Percentiles rank a stretch among this genome's conserved stretches.
phyloP scores from a whole-genome alignment of 2,888 invertebrate genomes.

The Miltochrista miniata region DNA sequence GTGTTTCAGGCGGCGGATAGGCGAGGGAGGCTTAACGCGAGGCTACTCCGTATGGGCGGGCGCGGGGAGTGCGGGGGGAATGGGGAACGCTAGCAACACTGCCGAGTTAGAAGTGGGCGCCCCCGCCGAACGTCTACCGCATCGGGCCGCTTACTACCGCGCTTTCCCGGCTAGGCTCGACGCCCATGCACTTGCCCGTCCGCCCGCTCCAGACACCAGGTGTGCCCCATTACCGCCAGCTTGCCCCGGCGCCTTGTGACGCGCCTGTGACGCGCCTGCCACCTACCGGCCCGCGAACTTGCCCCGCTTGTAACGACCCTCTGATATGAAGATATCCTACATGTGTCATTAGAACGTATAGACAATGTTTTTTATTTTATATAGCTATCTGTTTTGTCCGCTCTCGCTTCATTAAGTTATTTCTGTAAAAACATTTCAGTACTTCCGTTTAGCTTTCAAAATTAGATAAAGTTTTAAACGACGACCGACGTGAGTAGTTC shows the following conservation, averaged over 20 bases:
- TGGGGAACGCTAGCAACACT: slow-evolving; percentile 78
- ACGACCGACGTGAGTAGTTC: background rate
- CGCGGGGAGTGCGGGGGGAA: slow-evolving; percentile 75
- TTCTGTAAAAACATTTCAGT: too few species aligned
- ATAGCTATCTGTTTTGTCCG: background rate
- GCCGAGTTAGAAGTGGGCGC: slow-evolving; percentile 93
- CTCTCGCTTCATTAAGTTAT: too few species aligned
- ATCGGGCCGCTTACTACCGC: slow-evolving; percentile 88
- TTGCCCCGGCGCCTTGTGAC: slow-evolving; percentile 12
- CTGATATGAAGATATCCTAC: background rate
- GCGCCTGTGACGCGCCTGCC: background rate
- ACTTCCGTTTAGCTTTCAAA: too few species aligned
- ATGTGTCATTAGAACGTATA: background rate
- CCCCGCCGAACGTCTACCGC: slow-evolving; percentile 90
- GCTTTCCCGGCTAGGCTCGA: slow-evolving; percentile 95
- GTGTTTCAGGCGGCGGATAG: slow-evolving; percentile 70
- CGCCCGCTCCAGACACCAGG: slow-evolving; percentile 70
- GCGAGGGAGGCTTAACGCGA: slow-evolving; percentile 71
- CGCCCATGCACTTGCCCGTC: slow-evolving; percentile 73
- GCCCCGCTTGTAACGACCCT: background rate
- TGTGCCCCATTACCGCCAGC: slow-evolving; percentile 42
- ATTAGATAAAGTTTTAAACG: background rate
- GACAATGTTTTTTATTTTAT: background rate
- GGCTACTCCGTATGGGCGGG: slow-evolving; percentile 77
- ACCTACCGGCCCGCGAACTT: background rate